Evolutionary conservation across 1,140 invertebrate genomes (phyloP).

Genomic region (Apis florea): DNA sequence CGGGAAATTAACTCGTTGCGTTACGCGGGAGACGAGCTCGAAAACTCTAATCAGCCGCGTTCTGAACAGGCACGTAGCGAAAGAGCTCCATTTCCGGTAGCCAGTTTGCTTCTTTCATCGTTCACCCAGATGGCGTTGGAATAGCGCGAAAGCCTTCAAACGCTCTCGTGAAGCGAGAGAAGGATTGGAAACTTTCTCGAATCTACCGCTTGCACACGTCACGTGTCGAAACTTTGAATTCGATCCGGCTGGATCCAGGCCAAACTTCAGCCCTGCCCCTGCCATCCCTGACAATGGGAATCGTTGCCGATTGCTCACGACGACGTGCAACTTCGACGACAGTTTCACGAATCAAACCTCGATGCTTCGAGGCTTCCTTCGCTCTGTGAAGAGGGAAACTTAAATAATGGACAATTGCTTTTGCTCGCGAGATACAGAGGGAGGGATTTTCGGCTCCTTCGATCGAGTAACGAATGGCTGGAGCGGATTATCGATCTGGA

Average conservation of each 20-base stretch:
- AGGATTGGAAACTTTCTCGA: neutral
- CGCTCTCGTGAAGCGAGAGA: neutral
- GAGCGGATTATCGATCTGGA: neutral
- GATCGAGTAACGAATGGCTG: neutral
- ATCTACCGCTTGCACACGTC: neutral
- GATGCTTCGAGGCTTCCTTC: neutral
- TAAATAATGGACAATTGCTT: slow-evolving; percentile 26
- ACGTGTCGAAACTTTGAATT: slow-evolving; percentile 10
- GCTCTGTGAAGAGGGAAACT: neutral
- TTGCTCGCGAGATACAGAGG: slow-evolving; percentile 9
- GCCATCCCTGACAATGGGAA: neutral
- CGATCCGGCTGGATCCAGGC: neutral
- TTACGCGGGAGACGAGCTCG: neutral
- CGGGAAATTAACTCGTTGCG: slow-evolving; percentile 27
- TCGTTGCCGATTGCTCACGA: no score
- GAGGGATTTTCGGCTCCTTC: neutral
- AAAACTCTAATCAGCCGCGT: slow-evolving; percentile 5
- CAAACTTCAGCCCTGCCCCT: neutral
- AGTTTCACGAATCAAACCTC: slow-evolving; percentile 26
- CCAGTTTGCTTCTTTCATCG: slow-evolving; percentile 13
- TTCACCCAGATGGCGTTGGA: no score
- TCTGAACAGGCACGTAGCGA: neutral
- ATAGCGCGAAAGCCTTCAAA: neutral
- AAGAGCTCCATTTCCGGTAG: slow-evolving; percentile 11
- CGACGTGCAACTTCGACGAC: neutral